Conservation (phyloP, 64 coral and sea anemone species). For the Hydrozoanthus tunicans region DNA sequence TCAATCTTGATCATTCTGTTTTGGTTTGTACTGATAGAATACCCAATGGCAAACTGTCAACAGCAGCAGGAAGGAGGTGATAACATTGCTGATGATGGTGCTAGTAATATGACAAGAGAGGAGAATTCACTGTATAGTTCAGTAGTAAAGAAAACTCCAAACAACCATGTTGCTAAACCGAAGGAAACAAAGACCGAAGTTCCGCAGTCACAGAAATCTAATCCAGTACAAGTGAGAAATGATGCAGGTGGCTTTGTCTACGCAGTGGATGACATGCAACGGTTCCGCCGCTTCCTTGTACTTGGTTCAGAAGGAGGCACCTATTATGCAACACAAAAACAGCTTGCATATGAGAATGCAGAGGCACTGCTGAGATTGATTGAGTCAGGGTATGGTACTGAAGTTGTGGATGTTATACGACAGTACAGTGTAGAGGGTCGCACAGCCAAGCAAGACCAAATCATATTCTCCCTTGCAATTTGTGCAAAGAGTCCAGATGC, state of each 20-base stretch:
- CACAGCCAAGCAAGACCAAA: conserved; percentile 85
- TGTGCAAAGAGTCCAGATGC: conserved; percentile 65
- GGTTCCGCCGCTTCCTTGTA: conserved; percentile 81
- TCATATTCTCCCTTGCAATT: conserved; percentile 78
- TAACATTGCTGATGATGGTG: not conserved
- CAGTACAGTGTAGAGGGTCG: conserved; percentile 83
- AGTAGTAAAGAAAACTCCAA: not conserved
- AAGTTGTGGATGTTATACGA: conserved; percentile 72
- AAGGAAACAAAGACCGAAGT: not conserved
- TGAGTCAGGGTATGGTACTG: conserved; percentile 49
- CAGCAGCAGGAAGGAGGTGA: not conserved
- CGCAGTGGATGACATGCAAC: conserved; percentile 70
- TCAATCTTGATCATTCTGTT: no score
- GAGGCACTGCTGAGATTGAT: conserved; percentile 68
- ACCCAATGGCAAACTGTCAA: not conserved
- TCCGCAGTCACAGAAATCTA: conserved; percentile 38
- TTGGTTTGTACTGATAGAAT: no score
- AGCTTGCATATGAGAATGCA: conserved; percentile 77
- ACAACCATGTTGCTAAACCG: not conserved
- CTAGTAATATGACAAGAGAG: not conserved
- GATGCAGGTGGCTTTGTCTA: conserved; percentile 78
- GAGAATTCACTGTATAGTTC: not conserved
- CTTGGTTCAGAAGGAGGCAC: conserved; percentile 45
- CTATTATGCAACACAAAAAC: conserved; percentile 53
- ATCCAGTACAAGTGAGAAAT: conserved; percentile 67